Conservation (phyloP, 2,888 invertebrate species). For the Pherbina coryleti region DNA sequence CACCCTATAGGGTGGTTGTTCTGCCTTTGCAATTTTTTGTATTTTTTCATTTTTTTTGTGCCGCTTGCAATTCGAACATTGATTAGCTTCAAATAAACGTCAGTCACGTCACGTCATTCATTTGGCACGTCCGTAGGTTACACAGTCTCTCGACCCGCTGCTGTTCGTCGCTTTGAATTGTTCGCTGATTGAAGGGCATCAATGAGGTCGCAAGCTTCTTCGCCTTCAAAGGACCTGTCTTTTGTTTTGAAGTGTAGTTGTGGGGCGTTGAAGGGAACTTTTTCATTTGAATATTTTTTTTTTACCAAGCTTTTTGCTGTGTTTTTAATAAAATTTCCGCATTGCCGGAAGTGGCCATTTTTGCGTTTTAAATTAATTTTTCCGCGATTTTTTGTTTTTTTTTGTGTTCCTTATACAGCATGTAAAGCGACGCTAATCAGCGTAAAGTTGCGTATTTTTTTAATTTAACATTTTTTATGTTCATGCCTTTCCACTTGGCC, state of each 20-base stretch:
- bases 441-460: conserved; percentile 51
- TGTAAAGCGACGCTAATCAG: conserved; percentile 50
- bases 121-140: conserved; percentile 28
- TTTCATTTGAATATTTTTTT: conserved; percentile 41
- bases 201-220: conserved; percentile 13
- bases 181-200: conserved; percentile 36
- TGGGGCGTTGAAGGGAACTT: conserved; percentile 38
- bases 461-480: conserved; percentile 31
- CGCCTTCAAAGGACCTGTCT: conserved; percentile 32
- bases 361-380: conserved; percentile 56
- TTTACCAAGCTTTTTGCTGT: conserved; percentile 23
- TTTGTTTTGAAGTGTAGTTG: conserved; percentile 37
- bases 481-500: neutral
- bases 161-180: conserved; percentile 26
- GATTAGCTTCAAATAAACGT: conserved; percentile 53
- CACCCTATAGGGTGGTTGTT: neutral
- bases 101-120: conserved; percentile 43
- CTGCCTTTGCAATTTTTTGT: conserved; percentile 32
- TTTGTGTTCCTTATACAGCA: neutral
- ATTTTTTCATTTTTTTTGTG: conserved; percentile 40
- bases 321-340: conserved; percentile 43
- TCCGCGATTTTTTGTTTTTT: conserved; percentile 36
- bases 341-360: conserved; percentile 57
- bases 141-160: conserved; percentile 30
- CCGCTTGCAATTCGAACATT: conserved; percentile 50